Conservation (phyloP, 92 coral and sea anemone species). For the Palythoa grandis region DNA sequence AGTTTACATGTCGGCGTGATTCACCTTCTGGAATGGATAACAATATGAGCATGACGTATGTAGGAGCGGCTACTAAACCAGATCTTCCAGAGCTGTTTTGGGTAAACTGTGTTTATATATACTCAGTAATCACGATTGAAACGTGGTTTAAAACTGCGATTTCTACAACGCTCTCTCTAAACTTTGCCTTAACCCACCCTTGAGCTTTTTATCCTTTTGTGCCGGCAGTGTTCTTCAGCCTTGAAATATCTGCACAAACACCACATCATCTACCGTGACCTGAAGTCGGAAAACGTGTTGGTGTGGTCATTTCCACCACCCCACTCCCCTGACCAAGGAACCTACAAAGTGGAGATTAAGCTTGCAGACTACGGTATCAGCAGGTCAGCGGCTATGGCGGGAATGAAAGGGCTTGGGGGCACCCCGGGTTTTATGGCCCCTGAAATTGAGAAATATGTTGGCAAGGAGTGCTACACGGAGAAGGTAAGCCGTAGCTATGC, state of each 20-base stretch:
- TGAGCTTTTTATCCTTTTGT: neutral
- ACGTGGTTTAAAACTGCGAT: too few relatives aligned
- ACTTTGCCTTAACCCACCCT: too few relatives aligned
- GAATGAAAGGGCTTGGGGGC: conserved; percentile 98
- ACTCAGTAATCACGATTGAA: too few relatives aligned
- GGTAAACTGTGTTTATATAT: too few relatives aligned
- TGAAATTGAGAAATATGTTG: conserved; percentile 96
- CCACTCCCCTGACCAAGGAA: conserved; percentile 66
- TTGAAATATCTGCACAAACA: conserved; percentile 96
- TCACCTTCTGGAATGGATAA: too few relatives aligned
- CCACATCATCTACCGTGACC: conserved; percentile 97
- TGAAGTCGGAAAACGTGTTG: conserved; percentile 96
- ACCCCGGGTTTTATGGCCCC: conserved; percentile 99
- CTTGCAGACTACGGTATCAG: conserved; percentile 99
- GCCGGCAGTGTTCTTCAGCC: conserved; percentile 91
- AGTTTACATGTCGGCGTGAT: too few relatives aligned
- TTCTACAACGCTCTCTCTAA: too few relatives aligned
- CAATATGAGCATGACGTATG: too few relatives aligned
- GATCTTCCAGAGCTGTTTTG: too few relatives aligned
- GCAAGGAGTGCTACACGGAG: conserved; percentile 94
- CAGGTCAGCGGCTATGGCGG: conserved; percentile 95
- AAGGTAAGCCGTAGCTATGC: conserved; percentile 63
- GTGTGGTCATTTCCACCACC: conserved; percentile 97
- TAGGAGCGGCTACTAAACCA: too few relatives aligned
- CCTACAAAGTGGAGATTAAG: conserved; percentile 80